A percentile compares a stretch with the other conserved stretches of the same genome.
Conservation (phyloP, 2,113 vertebrate species). For the Callocephalon fimbriatum region DNA sequence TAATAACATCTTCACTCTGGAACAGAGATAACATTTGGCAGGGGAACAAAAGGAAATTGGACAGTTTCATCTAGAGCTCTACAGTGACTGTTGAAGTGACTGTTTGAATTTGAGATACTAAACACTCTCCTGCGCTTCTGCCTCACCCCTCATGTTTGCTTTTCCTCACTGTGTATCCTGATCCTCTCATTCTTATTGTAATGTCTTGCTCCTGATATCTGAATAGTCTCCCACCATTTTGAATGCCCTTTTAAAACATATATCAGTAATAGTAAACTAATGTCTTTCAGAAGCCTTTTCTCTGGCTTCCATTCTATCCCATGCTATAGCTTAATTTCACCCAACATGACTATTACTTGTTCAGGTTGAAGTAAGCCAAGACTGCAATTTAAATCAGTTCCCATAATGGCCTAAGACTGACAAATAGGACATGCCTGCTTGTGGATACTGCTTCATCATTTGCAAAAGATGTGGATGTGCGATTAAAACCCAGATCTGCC, state of each 20-base stretch:
- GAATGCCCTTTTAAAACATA: neutral
- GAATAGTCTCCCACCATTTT: neutral
- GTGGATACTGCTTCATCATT: neutral
- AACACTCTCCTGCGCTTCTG: neutral
- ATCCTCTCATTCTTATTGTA: neutral
- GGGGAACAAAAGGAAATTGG: neutral
- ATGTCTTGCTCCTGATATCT: neutral
- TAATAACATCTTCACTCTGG: conserved; percentile 77
- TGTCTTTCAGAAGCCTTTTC: neutral
- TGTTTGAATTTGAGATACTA: neutral
- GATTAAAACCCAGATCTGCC: neutral
- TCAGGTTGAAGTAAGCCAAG: neutral
- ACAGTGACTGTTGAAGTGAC: neutral
- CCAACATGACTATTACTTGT: neutral
- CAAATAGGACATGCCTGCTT: neutral
- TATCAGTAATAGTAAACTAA: neutral
- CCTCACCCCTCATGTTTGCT: neutral
- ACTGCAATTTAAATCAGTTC: neutral
- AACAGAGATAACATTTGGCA: conserved; percentile 29
- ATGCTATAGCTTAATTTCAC: neutral
- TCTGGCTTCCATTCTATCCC: neutral
- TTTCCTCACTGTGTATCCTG: neutral
- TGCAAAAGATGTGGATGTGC: neutral
- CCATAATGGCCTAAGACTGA: neutral
- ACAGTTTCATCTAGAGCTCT: neutral